Percentiles rank a stretch among this genome's conserved stretches.
Evolutionary conservation across 2,797 vertebrate genomes (phyloP).

Genomic region (Corythornis leucogaster): DNA sequence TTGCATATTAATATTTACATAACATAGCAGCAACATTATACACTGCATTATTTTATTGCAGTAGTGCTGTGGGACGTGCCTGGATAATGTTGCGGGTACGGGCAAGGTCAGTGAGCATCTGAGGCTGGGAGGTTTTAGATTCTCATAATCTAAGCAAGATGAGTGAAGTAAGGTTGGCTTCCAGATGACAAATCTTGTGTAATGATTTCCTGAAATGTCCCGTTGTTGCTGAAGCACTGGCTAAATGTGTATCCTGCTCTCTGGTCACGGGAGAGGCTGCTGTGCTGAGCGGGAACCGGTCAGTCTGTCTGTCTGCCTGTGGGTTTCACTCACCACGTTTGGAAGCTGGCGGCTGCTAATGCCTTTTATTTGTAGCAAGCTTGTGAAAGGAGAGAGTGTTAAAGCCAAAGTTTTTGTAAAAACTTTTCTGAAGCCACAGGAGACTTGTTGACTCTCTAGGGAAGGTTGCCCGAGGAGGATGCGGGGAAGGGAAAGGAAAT

Average conservation of each 20-base stretch:
- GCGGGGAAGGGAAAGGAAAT: background rate
- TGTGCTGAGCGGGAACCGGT: rapidly evolving
- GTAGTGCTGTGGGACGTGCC: rapidly evolving
- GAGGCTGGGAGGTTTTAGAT: background rate
- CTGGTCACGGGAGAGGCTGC: background rate
- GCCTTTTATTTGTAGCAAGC: background rate
- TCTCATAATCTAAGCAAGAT: background rate
- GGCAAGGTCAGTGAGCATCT: background rate
- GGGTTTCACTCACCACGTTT: background rate
- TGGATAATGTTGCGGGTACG: background rate
- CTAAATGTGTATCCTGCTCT: background rate
- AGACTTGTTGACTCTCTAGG: background rate
- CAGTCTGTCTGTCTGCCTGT: background rate
- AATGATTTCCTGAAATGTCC: background rate
- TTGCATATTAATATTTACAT: background rate
- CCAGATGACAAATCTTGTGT: background rate
- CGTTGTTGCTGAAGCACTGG: background rate
- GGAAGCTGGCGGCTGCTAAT: background rate
- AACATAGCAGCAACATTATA: background rate
- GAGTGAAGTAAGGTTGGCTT: background rate
- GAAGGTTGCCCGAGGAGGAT: background rate
- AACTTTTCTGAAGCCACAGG: background rate
- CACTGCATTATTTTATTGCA: background rate
- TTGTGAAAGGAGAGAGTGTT: constrained; percentile 4
- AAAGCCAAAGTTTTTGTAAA: background rate